Evolutionary conservation across 2,113 vertebrate genomes (phyloP).

Genomic region (Pterocles gutturalis): DNA sequence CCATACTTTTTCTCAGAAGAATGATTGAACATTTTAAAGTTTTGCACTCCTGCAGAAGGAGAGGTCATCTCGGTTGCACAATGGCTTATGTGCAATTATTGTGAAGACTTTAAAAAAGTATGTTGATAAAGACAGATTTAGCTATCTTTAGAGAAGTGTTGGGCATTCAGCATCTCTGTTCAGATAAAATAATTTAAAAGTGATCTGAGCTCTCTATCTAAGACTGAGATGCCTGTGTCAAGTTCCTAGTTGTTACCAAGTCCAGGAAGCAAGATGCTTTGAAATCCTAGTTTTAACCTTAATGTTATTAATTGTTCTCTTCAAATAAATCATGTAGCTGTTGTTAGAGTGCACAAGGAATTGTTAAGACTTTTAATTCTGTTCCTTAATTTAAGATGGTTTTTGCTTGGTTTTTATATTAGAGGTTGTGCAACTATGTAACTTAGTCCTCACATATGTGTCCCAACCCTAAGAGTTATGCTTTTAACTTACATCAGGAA

Average conservation of each 20-base stretch:
- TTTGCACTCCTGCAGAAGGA: not conserved
- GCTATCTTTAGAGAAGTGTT: not conserved
- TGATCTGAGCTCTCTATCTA: not conserved
- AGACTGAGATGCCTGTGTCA: not conserved
- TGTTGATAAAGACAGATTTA: not conserved
- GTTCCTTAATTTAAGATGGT: not conserved
- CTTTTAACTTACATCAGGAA: not conserved
- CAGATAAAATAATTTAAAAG: not conserved
- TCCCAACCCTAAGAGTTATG: not conserved
- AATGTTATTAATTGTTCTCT: not conserved
- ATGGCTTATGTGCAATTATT: not conserved
- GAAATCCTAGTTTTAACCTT: not conserved
- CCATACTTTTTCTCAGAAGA: not conserved
- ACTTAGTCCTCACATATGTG: rapidly evolving
- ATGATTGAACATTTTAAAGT: not conserved
- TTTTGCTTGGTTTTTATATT: not conserved
- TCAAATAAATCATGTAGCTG: not conserved
- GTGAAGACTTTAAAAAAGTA: not conserved
- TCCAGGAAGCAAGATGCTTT: not conserved
- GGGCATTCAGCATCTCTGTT: not conserved
- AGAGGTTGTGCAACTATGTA: not conserved
- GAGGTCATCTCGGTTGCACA: not conserved
- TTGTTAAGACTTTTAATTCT: not conserved
- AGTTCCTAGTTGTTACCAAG: not conserved
- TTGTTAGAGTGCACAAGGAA: not conserved